Evolutionary conservation across 2,113 vertebrate genomes (phyloP).

Genomic region (Gallinago undulata): DNA sequence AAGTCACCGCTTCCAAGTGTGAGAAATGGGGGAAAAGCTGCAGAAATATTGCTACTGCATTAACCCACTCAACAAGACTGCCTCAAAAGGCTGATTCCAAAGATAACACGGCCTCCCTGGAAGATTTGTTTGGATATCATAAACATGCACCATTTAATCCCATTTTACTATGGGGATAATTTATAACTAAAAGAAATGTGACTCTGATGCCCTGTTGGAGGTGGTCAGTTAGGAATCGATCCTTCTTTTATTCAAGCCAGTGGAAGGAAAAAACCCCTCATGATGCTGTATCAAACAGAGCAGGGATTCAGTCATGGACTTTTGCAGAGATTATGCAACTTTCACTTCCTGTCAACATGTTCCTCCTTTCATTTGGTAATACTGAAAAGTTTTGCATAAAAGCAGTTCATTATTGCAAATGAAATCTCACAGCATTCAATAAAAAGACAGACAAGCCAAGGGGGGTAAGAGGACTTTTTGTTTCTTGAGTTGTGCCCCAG

Average conservation of each 20-base stretch:
- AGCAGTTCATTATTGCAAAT: neutral
- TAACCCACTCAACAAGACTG: neutral
- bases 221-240: neutral
- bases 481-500: neutral
- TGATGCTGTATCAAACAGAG: neutral
- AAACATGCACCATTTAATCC: neutral
- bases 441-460: neutral
- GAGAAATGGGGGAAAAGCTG: neutral
- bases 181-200: neutral
- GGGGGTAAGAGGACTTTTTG: neutral
- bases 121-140: neutral
- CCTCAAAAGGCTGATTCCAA: neutral
- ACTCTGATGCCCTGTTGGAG: neutral
- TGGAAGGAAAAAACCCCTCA: neutral
- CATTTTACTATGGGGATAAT: neutral
- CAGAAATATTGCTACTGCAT: neutral
- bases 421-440: neutral
- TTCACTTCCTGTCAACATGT: neutral
- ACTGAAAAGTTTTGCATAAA: slow-evolving; percentile 5
- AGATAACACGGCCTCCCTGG: neutral
- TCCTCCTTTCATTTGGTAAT: neutral
- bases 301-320: neutral
- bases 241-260: neutral
- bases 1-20: slow-evolving; percentile 2
- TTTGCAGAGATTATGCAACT: neutral